Evolutionary conservation across 2,797 vertebrate genomes (phyloP).

Genomic region (Gymnothorax javanicus): DNA sequence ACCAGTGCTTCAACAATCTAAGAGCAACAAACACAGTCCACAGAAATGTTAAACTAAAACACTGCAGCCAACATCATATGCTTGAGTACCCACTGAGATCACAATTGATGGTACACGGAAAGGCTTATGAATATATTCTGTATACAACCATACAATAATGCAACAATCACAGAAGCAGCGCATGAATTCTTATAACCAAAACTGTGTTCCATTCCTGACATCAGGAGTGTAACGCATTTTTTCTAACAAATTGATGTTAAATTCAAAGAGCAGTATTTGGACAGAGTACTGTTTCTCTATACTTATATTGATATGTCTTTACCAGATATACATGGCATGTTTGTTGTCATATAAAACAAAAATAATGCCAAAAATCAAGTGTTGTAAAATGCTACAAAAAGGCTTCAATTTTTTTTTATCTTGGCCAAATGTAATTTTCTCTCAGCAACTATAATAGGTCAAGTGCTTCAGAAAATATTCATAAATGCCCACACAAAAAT

Average conservation of each 20-base stretch:
- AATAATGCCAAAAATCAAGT: too few relatives aligned
- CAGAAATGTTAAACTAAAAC: constrained; percentile 4
- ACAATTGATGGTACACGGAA: background rate
- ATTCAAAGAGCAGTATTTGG: too few relatives aligned
- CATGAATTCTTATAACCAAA: background rate
- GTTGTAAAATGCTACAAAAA: too few relatives aligned
- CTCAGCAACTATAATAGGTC: background rate
- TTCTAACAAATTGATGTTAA: too few relatives aligned
- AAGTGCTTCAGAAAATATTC: background rate
- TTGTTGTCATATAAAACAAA: too few relatives aligned
- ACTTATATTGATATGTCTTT: too few relatives aligned
- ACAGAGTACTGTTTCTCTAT: too few relatives aligned
- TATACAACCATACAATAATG: background rate
- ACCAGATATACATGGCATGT: too few relatives aligned
- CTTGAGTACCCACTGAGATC: background rate
- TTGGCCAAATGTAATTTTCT: background rate
- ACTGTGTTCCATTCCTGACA: too few relatives aligned
- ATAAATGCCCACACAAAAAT: background rate
- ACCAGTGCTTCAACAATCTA: background rate
- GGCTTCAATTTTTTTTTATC: too few relatives aligned
- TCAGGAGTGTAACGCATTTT: too few relatives aligned
- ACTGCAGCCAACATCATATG: background rate
- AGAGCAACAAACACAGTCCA: background rate
- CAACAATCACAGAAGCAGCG: background rate
- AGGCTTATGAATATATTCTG: background rate